These are phyloP conservation scores for Penaeus indicus DNA, from an alignment of 1,140 invertebrate genomes.

Conservation along the genomic window DNA sequence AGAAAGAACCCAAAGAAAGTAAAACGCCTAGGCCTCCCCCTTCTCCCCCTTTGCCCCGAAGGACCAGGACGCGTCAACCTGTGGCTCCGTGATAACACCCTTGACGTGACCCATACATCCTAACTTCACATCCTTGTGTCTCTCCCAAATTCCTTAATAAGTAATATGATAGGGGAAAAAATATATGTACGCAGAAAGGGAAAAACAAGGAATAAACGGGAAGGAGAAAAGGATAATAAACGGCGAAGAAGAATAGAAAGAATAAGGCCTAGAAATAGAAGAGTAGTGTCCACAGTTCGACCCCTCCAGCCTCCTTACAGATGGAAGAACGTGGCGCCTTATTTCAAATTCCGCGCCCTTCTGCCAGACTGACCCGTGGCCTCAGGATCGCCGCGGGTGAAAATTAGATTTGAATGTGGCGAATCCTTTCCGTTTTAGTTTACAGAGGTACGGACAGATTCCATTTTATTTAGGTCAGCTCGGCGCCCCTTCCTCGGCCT, in stretches of 20 bases:
- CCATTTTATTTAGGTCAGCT: slow-evolving; percentile 80
- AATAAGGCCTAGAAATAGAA: too few relatives aligned
- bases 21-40: too few relatives aligned
- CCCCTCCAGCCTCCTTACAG: too few relatives aligned
- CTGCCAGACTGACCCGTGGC: slow-evolving; percentile 56
- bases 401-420: slow-evolving; percentile 65
- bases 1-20: slow-evolving; percentile 1
- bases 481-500: slow-evolving; percentile 70
- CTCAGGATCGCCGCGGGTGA: slow-evolving; percentile 47
- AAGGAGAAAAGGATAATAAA: too few relatives aligned
- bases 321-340: slow-evolving; percentile 45
- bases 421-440: slow-evolving; percentile 56
- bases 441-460: slow-evolving; percentile 68
- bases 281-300: too few relatives aligned
- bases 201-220: background rate
- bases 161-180: background rate
- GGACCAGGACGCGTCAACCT: slow-evolving; percentile 34
- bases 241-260: too few relatives aligned
- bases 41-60: too few relatives aligned
- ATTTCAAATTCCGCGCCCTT: slow-evolving; percentile 56
- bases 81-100: slow-evolving; percentile 49
- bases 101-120: slow-evolving; percentile 3
- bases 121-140: background rate
- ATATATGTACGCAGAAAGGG: background rate
- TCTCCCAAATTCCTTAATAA: background rate